A percentile compares a stretch with the other conserved stretches of the same genome.
Conservation (phyloP, 2,113 vertebrate genomes). For the Alligator mississippiensis region DNA sequence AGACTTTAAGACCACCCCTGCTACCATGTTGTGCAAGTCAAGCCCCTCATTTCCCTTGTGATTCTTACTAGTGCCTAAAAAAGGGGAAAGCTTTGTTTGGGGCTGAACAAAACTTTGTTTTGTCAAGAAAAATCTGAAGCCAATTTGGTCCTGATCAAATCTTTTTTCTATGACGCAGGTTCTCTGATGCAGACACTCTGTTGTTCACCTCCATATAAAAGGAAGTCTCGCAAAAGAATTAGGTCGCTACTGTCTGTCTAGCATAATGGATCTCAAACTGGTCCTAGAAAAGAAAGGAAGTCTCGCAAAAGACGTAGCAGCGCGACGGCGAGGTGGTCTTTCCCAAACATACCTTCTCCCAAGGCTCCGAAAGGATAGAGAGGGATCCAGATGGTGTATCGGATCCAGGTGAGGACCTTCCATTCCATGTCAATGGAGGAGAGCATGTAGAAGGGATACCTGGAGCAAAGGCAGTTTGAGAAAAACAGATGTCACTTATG, state of each 20-base stretch:
- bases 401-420: slow-evolving; percentile 94
- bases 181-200: no score
- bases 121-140: no score
- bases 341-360: slow-evolving; percentile 87
- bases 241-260: neutral
- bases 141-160: no score
- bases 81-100: no score
- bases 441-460: slow-evolving; percentile 98
- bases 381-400: slow-evolving; percentile 94
- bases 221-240: neutral
- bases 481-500: neutral
- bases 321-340: neutral
- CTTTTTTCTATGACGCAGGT: no score
- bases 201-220: no score
- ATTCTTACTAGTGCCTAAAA: no score
- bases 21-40: no score
- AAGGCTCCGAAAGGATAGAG: slow-evolving; percentile 90
- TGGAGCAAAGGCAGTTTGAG: slow-evolving; percentile 48
- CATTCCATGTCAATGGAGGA: slow-evolving; percentile 91
- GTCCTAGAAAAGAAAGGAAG: neutral
- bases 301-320: neutral
- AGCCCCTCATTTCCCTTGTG: no score
- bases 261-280: neutral
- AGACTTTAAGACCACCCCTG: no score
- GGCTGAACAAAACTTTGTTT: no score